phyloP scores from a whole-genome alignment of 2,888 invertebrate genomes.

The Agelastica alni region DNA sequence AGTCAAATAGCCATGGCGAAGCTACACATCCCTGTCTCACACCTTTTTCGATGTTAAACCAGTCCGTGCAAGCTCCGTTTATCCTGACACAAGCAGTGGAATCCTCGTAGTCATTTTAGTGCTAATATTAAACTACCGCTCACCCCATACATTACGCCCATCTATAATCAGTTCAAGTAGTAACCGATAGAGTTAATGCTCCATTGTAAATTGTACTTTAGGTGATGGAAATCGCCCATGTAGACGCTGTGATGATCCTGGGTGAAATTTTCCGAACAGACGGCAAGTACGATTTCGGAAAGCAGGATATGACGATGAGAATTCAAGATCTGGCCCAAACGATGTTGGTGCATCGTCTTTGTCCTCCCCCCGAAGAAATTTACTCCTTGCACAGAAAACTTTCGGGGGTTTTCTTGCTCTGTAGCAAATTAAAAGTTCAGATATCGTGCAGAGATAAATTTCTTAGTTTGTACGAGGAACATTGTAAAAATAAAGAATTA shows the following conservation, averaged over 20 bases:
- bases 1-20: too few relatives aligned
- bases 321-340: conserved; percentile 89
- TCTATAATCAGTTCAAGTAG: too few relatives aligned
- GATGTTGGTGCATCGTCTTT: conserved; percentile 90
- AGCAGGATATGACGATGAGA: conserved; percentile 77
- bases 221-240: conserved; percentile 94
- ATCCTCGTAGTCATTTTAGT: too few relatives aligned
- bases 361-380: conserved; percentile 97
- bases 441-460: conserved; percentile 86
- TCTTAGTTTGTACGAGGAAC: conserved; percentile 74
- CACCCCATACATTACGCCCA: too few relatives aligned
- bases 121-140: too few relatives aligned
- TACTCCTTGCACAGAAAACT: conserved; percentile 97
- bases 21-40: too few relatives aligned
- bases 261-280: conserved; percentile 88
- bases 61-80: too few relatives aligned
- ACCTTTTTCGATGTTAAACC: too few relatives aligned
- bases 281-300: conserved; percentile 87
- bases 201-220: too few relatives aligned
- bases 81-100: too few relatives aligned
- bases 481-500: conserved; percentile 45
- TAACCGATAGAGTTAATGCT: too few relatives aligned
- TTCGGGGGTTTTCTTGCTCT: conserved; percentile 91
- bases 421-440: conserved; percentile 81
- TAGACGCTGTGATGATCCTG: conserved; percentile 95